Percentiles rank a stretch among this genome's conserved stretches.
These are phyloP conservation scores for Microcebus griseorufus DNA, from an alignment of 2,113 vertebrate species.

Conservation along the genomic window DNA sequence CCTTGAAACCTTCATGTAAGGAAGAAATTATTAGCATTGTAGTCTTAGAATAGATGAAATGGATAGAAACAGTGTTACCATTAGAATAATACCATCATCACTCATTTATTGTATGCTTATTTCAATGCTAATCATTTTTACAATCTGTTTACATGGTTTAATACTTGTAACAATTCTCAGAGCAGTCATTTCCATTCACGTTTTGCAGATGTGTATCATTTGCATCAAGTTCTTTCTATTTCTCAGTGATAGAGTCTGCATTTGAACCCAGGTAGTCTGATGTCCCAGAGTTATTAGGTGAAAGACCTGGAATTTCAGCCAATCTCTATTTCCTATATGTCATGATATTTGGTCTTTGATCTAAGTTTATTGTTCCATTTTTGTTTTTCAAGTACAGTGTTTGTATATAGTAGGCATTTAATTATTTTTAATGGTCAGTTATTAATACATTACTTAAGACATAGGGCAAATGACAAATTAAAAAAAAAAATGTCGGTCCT, in stretches of 20 bases:
- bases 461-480: not conserved
- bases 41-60: not conserved
- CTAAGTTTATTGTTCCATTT: not conserved
- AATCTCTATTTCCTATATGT: not conserved
- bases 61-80: not conserved
- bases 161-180: not conserved
- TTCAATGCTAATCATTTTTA: not conserved
- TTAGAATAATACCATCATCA: not conserved
- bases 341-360: not conserved
- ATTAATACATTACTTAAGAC: not conserved
- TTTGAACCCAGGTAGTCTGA: not conserved
- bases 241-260: not conserved
- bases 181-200: not conserved
- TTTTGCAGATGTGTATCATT: not conserved
- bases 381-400: not conserved
- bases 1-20: not conserved
- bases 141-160: not conserved
- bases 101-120: not conserved
- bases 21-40: not conserved
- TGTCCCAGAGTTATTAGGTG: not conserved
- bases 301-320: not conserved
- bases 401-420: not conserved
- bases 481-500: too few relatives aligned
- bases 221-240: not conserved
- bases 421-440: not conserved